Percentiles rank a stretch among this genome's conserved stretches.
Evolutionary conservation across 37 sponge, comb jelly and placozoan species (phyloP).

Genomic region (Eunapius fragilis): DNA sequence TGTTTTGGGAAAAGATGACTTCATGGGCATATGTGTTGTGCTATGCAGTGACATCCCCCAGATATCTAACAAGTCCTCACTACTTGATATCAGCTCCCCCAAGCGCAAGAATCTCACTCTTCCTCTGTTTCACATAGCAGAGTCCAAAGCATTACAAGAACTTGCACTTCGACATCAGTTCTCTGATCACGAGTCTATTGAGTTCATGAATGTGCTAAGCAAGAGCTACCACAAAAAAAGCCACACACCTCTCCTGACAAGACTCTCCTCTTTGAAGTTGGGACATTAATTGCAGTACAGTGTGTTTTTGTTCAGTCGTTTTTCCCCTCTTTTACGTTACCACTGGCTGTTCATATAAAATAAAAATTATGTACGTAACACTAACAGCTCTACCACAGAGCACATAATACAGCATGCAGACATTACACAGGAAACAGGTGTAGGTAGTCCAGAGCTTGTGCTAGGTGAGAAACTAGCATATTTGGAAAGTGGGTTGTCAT

Average conservation of each 20-base stretch:
- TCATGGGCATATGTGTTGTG: slow-evolving; percentile 60
- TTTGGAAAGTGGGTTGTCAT: too few relatives aligned
- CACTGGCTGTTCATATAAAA: not conserved
- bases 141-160: not conserved
- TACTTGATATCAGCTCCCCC: not conserved
- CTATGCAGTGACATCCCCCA: slow-evolving; percentile 40
- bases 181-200: not conserved
- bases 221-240: not conserved
- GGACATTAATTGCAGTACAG: not conserved
- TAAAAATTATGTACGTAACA: too few relatives aligned
- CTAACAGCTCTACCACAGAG: too few relatives aligned
- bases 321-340: not conserved
- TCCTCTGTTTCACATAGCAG: slow-evolving; percentile 15
- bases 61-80: not conserved
- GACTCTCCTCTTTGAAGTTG: not conserved
- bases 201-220: not conserved
- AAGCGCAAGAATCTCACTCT: slow-evolving; percentile 18
- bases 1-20: slow-evolving; percentile 43
- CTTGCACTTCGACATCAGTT: not conserved
- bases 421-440: too few relatives aligned
- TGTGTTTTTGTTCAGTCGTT: not conserved
- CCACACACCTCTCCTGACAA: not conserved
- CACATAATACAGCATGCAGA: too few relatives aligned
- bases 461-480: too few relatives aligned
- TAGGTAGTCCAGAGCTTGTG: too few relatives aligned